Conservation (phyloP, 2,113 vertebrate genomes). For the Aix galericulata region DNA sequence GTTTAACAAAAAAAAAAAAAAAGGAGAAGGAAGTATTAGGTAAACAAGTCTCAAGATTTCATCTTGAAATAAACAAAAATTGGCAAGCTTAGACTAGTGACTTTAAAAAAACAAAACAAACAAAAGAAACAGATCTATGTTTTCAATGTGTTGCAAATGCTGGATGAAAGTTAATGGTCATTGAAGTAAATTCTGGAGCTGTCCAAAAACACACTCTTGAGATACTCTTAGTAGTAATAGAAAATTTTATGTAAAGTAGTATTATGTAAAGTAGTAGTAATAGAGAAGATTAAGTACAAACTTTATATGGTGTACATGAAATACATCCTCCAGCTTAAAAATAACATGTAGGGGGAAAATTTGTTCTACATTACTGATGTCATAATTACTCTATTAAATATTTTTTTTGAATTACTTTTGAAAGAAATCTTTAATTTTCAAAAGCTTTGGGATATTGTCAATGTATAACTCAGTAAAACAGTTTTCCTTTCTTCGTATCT, state of each 20-base stretch:
- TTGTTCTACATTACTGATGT: neutral
- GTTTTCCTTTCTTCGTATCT: neutral
- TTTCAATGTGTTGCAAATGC: neutral
- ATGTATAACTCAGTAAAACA: fast-evolving
- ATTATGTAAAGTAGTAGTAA: neutral
- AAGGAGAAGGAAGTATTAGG: neutral
- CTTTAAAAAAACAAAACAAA: neutral
- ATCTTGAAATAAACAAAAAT: neutral
- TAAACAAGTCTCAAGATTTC: neutral
- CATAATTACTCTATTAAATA: neutral
- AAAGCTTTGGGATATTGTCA: neutral
- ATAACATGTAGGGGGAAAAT: fast-evolving
- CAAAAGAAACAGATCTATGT: neutral
- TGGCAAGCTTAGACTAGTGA: neutral
- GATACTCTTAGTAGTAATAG: neutral
- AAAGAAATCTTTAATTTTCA: neutral
- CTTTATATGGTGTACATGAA: neutral
- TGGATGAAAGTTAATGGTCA: neutral
- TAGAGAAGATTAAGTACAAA: neutral
- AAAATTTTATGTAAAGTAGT: neutral
- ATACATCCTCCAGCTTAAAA: neutral
- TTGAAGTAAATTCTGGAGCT: neutral
- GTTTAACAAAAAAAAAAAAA: neutral
- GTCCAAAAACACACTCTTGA: neutral
- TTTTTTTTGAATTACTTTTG: neutral